A percentile compares a stretch with the other conserved stretches of the same genome.
Evolutionary conservation across 2,113 vertebrate species (phyloP).

Genomic region (Hystrix brachyura): DNA sequence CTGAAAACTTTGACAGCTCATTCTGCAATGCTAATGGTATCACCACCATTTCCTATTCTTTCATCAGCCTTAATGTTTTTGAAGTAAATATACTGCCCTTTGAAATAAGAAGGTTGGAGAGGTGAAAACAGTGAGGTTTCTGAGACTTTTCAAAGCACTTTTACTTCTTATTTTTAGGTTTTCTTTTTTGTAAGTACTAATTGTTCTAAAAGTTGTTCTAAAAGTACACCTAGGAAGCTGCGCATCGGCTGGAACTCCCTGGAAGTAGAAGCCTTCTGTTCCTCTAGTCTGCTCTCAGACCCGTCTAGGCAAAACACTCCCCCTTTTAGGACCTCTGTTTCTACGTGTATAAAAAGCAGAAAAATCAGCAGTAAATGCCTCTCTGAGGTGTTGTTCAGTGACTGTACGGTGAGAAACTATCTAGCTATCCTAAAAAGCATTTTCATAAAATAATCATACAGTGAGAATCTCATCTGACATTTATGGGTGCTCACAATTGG

Average conservation of each 20-base stretch:
- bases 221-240: neutral
- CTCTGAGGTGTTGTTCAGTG: neutral
- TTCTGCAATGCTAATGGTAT: neutral
- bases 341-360: neutral
- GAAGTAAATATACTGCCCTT: neutral
- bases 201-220: neutral
- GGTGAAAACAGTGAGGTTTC: neutral
- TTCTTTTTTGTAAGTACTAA: neutral
- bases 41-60: neutral
- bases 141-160: constrained; percentile 15
- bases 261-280: neutral
- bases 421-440: constrained; percentile 52
- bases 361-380: constrained; percentile 1
- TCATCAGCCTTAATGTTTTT: neutral
- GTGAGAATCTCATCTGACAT: neutral
- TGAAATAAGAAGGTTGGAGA: neutral
- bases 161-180: neutral
- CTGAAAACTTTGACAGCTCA: neutral
- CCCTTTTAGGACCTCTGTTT: constrained; percentile 34
- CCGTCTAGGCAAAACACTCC: neutral
- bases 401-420: constrained; percentile 18
- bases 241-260: neutral
- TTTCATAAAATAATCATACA: constrained; percentile 58
- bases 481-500: neutral
- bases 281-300: neutral